Base-by-base conservation (phyloP, 1,140 invertebrate species). In the Phortica variegata region DNA sequence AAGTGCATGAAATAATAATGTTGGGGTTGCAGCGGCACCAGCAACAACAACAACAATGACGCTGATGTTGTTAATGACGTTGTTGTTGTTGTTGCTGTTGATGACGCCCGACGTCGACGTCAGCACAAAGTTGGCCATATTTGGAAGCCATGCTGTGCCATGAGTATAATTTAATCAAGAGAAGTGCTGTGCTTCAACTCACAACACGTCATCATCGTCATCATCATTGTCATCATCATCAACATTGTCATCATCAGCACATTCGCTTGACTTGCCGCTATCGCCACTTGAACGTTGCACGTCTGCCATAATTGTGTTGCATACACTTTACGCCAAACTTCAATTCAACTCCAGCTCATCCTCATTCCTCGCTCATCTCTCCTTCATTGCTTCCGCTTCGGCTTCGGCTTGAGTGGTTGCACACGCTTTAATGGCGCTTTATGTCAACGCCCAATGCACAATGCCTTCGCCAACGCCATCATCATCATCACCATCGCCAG, bases 101-200 rank as follows among this genome's bases (percentile, higher is more conserved):
- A 29, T 6, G 26, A 12, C 40, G 33, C 33, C 4, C 18, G 16
- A 69, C 70, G 65, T 69, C 70, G 65, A 65, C 65, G n/a, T n/a
- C n/a, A 34, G 33, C 33, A 10, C 18, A 18, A 69, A 69, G 65
- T 69, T 69, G 65, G 65, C 65, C 65, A 69, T 69, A 69, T 69
- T 69, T 70, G 49, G 56, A 65, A 55, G 61, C 65, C 65, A 69
- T 69, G 65, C 65, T 70, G 65, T 53, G 47, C 41, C 53, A 48
- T 40, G n/a, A n/a, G n/a, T n/a, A n/a, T 66, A 65, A 65, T 65
- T 65, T 49, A 54, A 65, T 66, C 63, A 66, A 63, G 62, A 62
- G 62, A 38, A 52, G 50, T n/a, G n/a, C n/a, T n/a, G n/a, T n/a
- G n/a, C n/a, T n/a, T n/a, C n/a, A n/a, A n/a, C n/a, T n/a, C n/a